Conservation (phyloP, 2,888 invertebrate genomes). For the Pyrrhia umbra region DNA sequence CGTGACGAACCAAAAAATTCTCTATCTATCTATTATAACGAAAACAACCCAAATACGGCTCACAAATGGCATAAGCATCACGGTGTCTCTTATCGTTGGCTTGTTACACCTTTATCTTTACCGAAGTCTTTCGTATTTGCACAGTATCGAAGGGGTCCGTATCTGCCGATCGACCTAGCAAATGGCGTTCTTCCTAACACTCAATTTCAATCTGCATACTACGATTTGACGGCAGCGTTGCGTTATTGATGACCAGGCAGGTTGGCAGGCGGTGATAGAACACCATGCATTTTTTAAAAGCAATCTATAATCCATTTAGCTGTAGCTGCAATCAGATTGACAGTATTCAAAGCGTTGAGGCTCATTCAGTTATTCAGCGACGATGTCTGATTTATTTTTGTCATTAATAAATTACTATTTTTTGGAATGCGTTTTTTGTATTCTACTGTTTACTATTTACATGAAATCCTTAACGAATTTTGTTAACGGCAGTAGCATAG, state of each 20-base stretch:
- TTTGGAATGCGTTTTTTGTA: not conserved
- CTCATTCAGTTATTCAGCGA: constrained; percentile 35
- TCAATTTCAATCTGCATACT: constrained; percentile 57
- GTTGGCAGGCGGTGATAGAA: constrained; percentile 22
- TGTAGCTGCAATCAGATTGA: constrained; percentile 29
- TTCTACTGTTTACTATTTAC: constrained; percentile 16
- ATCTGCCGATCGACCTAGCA: constrained; percentile 55
- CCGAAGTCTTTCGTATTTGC: constrained; percentile 46
- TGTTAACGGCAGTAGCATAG: too few relatives aligned
- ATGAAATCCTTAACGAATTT: too few relatives aligned
- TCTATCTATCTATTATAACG: too few relatives aligned
- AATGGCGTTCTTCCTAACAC: constrained; percentile 30
- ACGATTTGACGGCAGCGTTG: constrained; percentile 41
- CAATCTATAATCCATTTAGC: constrained; percentile 52
- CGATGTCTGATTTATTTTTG: constrained; percentile 1
- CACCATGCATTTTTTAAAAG: constrained; percentile 54
- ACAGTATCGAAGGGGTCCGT: constrained; percentile 34
- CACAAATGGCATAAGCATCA: constrained; percentile 49
- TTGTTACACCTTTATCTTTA: constrained; percentile 43
- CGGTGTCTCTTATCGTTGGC: constrained; percentile 48
- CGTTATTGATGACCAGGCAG: constrained; percentile 51
- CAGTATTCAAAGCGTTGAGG: constrained; percentile 8
- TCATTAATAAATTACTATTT: constrained; percentile 10
- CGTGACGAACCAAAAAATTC: too few relatives aligned
- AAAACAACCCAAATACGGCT: constrained; percentile 24